Conservation (phyloP, 2,797 vertebrate genomes). For the Poecilia velifera region DNA sequence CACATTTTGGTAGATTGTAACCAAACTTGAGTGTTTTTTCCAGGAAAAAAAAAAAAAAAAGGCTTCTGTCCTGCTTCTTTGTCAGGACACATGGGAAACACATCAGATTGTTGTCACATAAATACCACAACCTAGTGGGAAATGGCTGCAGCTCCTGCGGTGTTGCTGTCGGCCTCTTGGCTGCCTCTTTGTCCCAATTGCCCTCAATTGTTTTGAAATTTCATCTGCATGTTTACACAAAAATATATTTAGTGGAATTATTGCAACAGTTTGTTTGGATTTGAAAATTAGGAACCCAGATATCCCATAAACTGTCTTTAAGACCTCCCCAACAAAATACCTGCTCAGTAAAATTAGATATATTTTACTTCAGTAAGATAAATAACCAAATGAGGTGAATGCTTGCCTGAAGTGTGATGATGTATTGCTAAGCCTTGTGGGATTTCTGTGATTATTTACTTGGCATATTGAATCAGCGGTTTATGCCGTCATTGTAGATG, state of each 20-base stretch:
- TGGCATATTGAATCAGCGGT: not conserved
- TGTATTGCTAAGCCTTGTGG: slow-evolving; percentile 4
- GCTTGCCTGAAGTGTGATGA: not conserved
- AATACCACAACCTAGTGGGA: not conserved
- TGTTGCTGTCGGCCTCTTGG: not conserved
- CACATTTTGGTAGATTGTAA: not conserved
- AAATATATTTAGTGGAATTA: not conserved
- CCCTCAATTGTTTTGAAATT: not conserved
- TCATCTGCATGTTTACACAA: not conserved
- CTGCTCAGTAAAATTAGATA: not conserved
- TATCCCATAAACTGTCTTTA: not conserved
- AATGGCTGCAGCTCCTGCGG: not conserved
- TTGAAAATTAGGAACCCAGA: not conserved
- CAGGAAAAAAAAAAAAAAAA: not conserved
- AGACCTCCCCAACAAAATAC: not conserved
- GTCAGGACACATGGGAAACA: not conserved
- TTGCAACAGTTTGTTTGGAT: not conserved
- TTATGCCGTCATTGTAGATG: slow-evolving; percentile 5
- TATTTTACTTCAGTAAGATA: not conserved
- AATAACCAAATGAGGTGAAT: not conserved
- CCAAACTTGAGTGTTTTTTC: not conserved
- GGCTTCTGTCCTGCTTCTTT: not conserved
- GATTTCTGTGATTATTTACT: slow-evolving; percentile 11
- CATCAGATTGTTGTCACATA: not conserved
- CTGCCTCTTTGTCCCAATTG: not conserved